These are phyloP conservation scores for Calidris pygmaea DNA, from an alignment of 2,113 vertebrate species.

Conservation along the genomic window DNA sequence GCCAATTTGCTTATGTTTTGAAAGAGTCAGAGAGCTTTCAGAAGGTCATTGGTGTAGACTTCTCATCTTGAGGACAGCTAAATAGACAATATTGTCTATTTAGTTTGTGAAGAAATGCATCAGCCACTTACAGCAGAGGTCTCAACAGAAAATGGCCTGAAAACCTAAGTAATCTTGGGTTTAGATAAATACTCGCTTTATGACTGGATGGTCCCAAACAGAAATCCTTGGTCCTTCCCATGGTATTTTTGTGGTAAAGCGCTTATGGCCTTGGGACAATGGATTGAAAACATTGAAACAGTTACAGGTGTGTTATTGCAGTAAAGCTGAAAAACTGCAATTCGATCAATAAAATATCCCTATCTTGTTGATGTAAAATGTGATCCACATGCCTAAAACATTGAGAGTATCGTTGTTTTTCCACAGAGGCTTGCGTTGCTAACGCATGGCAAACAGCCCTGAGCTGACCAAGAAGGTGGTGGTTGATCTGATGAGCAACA, in stretches of 20 bases:
- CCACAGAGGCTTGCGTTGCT: neutral
- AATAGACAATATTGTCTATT: neutral
- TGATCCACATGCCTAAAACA: neutral
- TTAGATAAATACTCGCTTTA: neutral
- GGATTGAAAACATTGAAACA: neutral
- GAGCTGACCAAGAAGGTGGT: neutral
- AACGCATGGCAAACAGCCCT: neutral
- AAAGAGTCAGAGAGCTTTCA: neutral
- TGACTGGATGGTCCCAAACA: neutral
- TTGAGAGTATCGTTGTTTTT: rapidly evolving
- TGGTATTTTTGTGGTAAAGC: neutral
- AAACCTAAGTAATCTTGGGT: neutral
- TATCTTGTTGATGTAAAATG: neutral
- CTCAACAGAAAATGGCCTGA: neutral
- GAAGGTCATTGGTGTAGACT: neutral
- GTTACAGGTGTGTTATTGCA: neutral
- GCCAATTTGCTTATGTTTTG: neutral
- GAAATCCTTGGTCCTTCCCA: neutral
- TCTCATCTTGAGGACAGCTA: neutral
- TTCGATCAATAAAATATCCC: neutral
- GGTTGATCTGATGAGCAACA: neutral
- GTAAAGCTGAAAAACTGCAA: neutral
- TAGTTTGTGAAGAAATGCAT: neutral
- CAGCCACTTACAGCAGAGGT: neutral
- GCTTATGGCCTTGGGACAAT: neutral